Percentiles rank a stretch among this genome's conserved stretches.
Conservation (phyloP, 2,113 vertebrate species). For the Bettongia penicillata region DNA sequence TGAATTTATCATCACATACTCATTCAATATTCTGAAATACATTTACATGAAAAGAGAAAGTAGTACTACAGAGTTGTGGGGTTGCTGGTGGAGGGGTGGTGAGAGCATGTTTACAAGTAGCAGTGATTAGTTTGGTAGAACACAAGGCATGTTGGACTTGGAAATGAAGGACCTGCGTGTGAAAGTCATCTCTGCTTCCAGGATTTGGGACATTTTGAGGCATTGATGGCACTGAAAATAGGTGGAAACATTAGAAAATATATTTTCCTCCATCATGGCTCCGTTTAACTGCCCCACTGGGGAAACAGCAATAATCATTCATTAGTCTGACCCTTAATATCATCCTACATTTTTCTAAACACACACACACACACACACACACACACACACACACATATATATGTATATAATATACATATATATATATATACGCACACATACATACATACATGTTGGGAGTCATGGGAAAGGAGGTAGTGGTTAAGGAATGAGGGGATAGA, state of each 20-base stretch:
- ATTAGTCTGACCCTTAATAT: background rate
- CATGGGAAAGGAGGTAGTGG: background rate
- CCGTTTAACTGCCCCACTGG: background rate
- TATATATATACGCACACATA: background rate
- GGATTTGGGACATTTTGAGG: background rate
- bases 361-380: background rate
- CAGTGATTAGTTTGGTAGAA: background rate
- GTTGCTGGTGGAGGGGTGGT: background rate
- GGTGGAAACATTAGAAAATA: background rate
- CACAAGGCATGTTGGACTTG: background rate
- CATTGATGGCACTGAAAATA: background rate
- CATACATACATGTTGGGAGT: background rate
- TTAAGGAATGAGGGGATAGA: background rate
- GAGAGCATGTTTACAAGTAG: background rate
- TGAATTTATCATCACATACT: background rate
- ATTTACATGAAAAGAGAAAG: background rate
- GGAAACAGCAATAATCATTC: background rate
- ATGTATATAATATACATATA: too few species aligned
- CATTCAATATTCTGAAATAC: background rate
- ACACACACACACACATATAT: too few species aligned
- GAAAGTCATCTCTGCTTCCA: background rate
- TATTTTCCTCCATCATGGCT: background rate
- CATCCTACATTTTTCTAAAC: background rate
- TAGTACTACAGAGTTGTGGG: background rate
- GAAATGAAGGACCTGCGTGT: background rate